Evolutionary conservation across 2,888 invertebrate species (phyloP).

Genomic region (Perdita meconis): DNA sequence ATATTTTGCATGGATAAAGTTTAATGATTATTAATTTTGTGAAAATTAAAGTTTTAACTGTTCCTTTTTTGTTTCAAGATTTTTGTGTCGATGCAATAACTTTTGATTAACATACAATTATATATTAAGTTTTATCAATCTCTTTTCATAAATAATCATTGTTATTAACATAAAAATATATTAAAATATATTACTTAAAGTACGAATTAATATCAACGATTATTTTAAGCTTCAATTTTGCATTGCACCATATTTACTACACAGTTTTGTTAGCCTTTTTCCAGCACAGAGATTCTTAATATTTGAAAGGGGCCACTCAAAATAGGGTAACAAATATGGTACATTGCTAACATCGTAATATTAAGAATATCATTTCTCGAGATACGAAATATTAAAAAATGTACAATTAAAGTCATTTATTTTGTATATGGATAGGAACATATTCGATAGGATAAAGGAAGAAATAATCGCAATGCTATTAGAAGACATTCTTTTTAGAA

Average conservation of each 20-base stretch:
- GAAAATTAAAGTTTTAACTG: conserved; percentile 16
- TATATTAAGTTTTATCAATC: neutral
- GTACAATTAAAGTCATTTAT: conserved; percentile 6
- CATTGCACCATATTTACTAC: conserved; percentile 33
- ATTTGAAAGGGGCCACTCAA: conserved; percentile 20
- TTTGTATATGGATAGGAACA: conserved; percentile 15
- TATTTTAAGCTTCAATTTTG: conserved; percentile 22
- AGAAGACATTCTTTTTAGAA: conserved; percentile 11
- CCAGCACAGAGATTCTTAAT: conserved; percentile 5
- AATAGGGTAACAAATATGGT: conserved; percentile 37
- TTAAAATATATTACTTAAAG: conserved; percentile 1
- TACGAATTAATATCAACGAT: neutral
- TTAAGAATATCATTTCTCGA: conserved; percentile 12
- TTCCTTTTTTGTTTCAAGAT: conserved; percentile 15
- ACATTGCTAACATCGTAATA: conserved; percentile 22
- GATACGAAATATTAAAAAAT: conserved; percentile 8
- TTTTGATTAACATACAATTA: conserved; percentile 20
- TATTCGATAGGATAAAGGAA: neutral
- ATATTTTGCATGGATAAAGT: conserved; percentile 13
- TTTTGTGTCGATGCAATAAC: conserved; percentile 4
- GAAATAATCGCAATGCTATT: conserved; percentile 20
- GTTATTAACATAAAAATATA: conserved; percentile 23
- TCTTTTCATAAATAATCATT: conserved; percentile 2
- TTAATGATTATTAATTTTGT: conserved; percentile 8
- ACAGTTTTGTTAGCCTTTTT: conserved; percentile 33